phyloP scores from a whole-genome alignment of 2,888 invertebrate genomes.

The Melangyna quadrimaculata region DNA sequence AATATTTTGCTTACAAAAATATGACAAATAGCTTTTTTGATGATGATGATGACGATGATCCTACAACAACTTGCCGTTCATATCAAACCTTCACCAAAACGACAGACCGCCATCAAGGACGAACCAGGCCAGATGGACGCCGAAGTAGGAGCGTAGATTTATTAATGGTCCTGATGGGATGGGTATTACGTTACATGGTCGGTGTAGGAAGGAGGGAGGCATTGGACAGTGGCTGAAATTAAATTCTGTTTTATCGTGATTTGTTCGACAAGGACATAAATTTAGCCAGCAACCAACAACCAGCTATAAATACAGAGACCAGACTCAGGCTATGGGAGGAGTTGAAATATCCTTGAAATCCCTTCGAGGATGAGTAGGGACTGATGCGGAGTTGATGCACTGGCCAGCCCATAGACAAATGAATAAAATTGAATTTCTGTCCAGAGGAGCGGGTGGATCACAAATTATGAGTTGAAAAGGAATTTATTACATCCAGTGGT shows the following conservation, averaged over 20 bases:
- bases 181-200: slow-evolving; percentile 2
- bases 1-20: slow-evolving; percentile 67
- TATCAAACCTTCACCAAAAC: slow-evolving; percentile 4
- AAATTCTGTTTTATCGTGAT: slow-evolving; percentile 73
- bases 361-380: background rate
- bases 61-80: slow-evolving; percentile 41
- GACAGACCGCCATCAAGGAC: slow-evolving; percentile 18
- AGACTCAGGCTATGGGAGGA: background rate
- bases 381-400: slow-evolving; percentile 36
- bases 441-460: slow-evolving; percentile 19
- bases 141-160: slow-evolving; percentile 55
- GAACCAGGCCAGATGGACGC: slow-evolving; percentile 8
- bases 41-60: slow-evolving; percentile 52
- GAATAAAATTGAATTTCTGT: slow-evolving; percentile 64
- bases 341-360: slow-evolving; percentile 37
- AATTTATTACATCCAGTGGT: slow-evolving; percentile 60
- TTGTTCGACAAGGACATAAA: slow-evolving; percentile 72
- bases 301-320: background rate
- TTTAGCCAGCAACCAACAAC: slow-evolving; percentile 22
- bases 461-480: slow-evolving; percentile 67
- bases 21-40: slow-evolving; percentile 63
- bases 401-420: slow-evolving; percentile 25
- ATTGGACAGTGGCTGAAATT: slow-evolving; percentile 70
- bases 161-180: slow-evolving; percentile 41
- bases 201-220: background rate